phyloP scores from a whole-genome alignment of 2,888 invertebrate genomes.

The Cyrtodaria siliqua region DNA sequence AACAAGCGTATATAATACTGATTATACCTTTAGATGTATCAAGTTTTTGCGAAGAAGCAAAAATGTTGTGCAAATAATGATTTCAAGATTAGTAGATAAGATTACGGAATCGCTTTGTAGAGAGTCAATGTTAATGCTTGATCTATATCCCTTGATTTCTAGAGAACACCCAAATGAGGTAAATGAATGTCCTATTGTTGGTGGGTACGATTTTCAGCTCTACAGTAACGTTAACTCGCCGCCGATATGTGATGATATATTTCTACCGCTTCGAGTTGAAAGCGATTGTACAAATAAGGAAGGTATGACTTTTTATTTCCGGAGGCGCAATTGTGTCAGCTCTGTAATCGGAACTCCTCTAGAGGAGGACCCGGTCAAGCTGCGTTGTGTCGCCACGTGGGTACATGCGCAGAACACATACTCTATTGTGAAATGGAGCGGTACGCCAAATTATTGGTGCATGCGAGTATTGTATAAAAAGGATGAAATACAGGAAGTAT shows the following conservation, averaged over 20 bases:
- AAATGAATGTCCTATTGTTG: conserved; percentile 44
- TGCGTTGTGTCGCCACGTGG: conserved; percentile 58
- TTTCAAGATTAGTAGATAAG: conserved; percentile 27
- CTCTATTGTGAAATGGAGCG: conserved; percentile 58
- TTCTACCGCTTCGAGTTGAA: conserved; percentile 59
- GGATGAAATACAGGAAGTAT: conserved; percentile 38
- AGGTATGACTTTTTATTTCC: conserved; percentile 61
- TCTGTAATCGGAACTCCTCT: conserved; percentile 32
- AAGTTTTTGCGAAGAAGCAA: conserved; percentile 50
- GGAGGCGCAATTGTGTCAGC: conserved; percentile 51
- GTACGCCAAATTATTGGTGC: conserved; percentile 53
- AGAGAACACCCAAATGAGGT: conserved; percentile 38
- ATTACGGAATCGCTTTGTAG: conserved; percentile 37
- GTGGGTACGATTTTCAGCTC: conserved; percentile 60
- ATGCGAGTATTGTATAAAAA: conserved; percentile 34
- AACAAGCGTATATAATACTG: conserved; percentile 1
- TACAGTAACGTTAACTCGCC: conserved; percentile 35
- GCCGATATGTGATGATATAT: conserved; percentile 59
- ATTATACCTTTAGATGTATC: conserved; percentile 41
- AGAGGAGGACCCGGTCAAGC: conserved; percentile 31
- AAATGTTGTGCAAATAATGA: conserved; percentile 57
- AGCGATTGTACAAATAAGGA: conserved; percentile 55
- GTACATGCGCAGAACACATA: conserved; percentile 44
- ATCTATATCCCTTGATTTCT: conserved; percentile 60
- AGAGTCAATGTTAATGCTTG: conserved; percentile 45